Conservation (phyloP, 2,113 vertebrate species). For the Pituophis catenifer region DNA sequence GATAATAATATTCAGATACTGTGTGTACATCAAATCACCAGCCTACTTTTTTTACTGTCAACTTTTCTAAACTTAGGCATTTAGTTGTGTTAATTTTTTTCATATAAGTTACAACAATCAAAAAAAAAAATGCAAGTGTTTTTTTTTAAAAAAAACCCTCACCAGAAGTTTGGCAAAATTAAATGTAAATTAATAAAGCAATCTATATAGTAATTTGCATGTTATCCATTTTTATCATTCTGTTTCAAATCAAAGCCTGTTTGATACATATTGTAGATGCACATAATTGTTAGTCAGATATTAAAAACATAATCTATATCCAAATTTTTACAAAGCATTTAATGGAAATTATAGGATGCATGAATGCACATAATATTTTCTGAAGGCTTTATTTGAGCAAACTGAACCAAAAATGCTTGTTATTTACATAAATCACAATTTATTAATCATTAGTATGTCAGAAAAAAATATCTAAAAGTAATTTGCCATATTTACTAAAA, state of each 20-base stretch:
- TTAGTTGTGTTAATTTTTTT: conserved; percentile 4
- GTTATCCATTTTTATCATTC: neutral
- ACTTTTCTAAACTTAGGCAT: neutral
- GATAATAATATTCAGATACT: neutral
- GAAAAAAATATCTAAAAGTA: neutral
- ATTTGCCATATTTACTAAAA: neutral
- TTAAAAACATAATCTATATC: neutral
- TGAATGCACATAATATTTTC: neutral
- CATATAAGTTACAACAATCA: neutral
- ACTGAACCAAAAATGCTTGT: neutral
- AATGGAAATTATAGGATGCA: neutral
- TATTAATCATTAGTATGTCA: neutral
- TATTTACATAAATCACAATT: conserved; percentile 5
- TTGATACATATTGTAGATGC: neutral
- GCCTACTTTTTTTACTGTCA: neutral
- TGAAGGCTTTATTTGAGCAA: neutral
- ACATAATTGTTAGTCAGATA: neutral
- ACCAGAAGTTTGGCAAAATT: neutral
- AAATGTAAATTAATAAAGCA: conserved; percentile 13
- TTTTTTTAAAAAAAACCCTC: neutral
- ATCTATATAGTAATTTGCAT: neutral
- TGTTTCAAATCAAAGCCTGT: neutral
- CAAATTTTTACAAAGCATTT: conserved; percentile 4
- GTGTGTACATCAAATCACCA: neutral
- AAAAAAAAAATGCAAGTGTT: neutral